Evolutionary conservation across 1,140 invertebrate genomes (phyloP).

Genomic region (Mylabris phalerata): DNA sequence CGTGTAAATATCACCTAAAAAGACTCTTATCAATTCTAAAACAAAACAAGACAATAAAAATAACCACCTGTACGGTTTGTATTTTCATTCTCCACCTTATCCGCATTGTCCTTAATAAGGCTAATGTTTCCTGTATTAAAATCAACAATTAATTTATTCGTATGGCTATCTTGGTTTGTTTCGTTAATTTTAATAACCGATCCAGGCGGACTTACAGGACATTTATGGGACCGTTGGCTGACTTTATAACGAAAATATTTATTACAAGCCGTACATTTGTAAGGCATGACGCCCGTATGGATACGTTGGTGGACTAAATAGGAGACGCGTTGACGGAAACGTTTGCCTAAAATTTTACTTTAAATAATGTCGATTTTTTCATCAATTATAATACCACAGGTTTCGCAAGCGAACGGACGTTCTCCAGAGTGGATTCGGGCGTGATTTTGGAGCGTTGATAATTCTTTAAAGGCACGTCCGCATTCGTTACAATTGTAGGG

Average conservation of each 20-base stretch:
- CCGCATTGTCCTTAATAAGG: constrained; percentile 13
- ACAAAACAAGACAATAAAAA: too few species aligned
- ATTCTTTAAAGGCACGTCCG: constrained; percentile 76
- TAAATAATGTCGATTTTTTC: not conserved
- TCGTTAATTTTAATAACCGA: constrained; percentile 37
- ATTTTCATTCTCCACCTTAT: not conserved
- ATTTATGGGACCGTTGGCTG: constrained; percentile 74
- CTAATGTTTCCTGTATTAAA: constrained; percentile 28
- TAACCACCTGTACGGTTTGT: not conserved
- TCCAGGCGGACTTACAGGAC: constrained; percentile 53
- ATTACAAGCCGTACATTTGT: constrained; percentile 71
- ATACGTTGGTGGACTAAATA: constrained; percentile 79
- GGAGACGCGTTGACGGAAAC: constrained; percentile 77
- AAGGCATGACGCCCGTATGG: constrained; percentile 76
- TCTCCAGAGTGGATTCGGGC: constrained; percentile 80
- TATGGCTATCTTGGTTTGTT: not conserved
- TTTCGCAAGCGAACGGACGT: constrained; percentile 85
- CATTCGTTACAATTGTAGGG: constrained; percentile 73
- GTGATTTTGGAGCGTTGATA: constrained; percentile 85
- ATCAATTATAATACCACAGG: constrained; percentile 59
- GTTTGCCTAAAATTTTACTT: constrained; percentile 57
- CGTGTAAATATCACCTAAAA: not conserved
- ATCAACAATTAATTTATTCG: constrained; percentile 28
- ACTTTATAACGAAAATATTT: constrained; percentile 84
- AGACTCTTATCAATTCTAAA: too few species aligned